Percentiles rank a stretch among this genome's conserved stretches.
Conservation (phyloP, 2,113 vertebrate genomes). For the Eclectus roratus region DNA sequence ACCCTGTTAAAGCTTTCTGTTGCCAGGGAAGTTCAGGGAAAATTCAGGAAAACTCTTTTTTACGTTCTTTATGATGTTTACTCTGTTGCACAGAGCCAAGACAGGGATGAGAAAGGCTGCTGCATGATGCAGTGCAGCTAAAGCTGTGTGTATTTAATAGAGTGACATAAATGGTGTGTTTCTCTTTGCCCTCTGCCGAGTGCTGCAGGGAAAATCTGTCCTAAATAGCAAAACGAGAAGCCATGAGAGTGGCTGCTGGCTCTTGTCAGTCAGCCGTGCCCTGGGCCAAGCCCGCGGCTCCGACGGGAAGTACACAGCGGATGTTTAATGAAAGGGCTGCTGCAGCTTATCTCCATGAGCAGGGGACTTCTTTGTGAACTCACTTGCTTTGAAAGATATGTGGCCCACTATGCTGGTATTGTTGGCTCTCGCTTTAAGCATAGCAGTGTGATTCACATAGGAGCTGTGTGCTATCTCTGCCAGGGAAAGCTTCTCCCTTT, state of each 20-base stretch:
- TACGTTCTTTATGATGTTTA: slow-evolving; percentile 64
- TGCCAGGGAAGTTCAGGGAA: slow-evolving; percentile 55
- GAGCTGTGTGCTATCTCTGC: not conserved
- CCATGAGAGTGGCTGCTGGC: slow-evolving; percentile 4
- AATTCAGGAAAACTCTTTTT: slow-evolving; percentile 66
- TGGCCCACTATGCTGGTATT: slow-evolving; percentile 35
- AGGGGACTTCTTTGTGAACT: slow-evolving; percentile 32
- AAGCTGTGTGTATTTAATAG: slow-evolving; percentile 53
- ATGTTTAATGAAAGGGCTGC: slow-evolving; percentile 62
- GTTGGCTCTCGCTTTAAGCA: slow-evolving; percentile 30
- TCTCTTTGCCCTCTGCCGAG: slow-evolving; percentile 57
- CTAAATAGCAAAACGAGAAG: not conserved
- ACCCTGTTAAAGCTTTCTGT: slow-evolving; percentile 36
- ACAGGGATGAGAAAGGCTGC: slow-evolving; percentile 35
- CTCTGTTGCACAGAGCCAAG: slow-evolving; percentile 36
- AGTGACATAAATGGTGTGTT: slow-evolving; percentile 44
- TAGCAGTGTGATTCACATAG: slow-evolving; percentile 39
- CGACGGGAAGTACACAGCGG: slow-evolving; percentile 41
- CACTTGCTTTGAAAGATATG: slow-evolving; percentile 33
- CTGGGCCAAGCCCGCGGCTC: not conserved
- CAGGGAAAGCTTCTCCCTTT: slow-evolving; percentile 25
- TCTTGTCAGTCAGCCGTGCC: not conserved
- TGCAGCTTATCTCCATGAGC: slow-evolving; percentile 54
- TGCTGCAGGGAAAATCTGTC: slow-evolving; percentile 23
- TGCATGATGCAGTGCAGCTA: not conserved